Conservation (phyloP, 2,888 invertebrate genomes). For the Ectropis crepuscularia region DNA sequence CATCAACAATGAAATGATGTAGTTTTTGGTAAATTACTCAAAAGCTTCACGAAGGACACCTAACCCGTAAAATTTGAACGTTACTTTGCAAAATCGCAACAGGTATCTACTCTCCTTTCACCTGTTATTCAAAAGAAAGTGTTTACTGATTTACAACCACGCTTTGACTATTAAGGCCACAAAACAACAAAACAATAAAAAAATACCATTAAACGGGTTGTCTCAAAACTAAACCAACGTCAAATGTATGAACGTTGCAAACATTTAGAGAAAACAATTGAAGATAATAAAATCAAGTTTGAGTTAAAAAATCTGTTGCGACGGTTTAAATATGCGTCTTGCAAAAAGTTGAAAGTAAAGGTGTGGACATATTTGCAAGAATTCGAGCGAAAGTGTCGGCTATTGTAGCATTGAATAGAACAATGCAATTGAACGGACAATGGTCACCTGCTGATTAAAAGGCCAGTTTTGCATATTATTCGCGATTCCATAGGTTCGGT, state of each 20-base stretch:
- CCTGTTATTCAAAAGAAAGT: slow-evolving; percentile 64
- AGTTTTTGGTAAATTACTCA: slow-evolving; percentile 35
- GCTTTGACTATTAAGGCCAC: slow-evolving; percentile 56
- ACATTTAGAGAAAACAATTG: slow-evolving; percentile 18
- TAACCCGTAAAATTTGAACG: slow-evolving; percentile 34
- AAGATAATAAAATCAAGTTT: slow-evolving; percentile 8
- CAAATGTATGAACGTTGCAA: background rate
- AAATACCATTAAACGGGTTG: slow-evolving; percentile 4
- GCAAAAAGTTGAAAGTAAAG: slow-evolving; percentile 62
- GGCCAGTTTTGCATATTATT: slow-evolving; percentile 77
- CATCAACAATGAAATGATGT: background rate
- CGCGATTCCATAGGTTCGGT: slow-evolving; percentile 60
- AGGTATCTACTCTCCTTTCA: slow-evolving; percentile 68
- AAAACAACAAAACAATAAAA: slow-evolving; percentile 65
- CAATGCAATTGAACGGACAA: slow-evolving; percentile 56
- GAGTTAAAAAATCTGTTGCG: background rate
- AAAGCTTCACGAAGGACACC: slow-evolving; percentile 37
- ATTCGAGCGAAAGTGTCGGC: slow-evolving; percentile 73
- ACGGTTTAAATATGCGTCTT: slow-evolving; percentile 12
- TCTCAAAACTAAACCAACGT: slow-evolving; percentile 9
- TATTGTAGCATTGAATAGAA: slow-evolving; percentile 48
- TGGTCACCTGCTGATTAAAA: slow-evolving; percentile 66
- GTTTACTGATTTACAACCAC: slow-evolving; percentile 75
- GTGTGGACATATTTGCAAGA: slow-evolving; percentile 66
- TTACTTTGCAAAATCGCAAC: slow-evolving; percentile 68